These are phyloP conservation scores for Listronotus bonariensis DNA, from an alignment of 1,140 invertebrate species.

Conservation along the genomic window DNA sequence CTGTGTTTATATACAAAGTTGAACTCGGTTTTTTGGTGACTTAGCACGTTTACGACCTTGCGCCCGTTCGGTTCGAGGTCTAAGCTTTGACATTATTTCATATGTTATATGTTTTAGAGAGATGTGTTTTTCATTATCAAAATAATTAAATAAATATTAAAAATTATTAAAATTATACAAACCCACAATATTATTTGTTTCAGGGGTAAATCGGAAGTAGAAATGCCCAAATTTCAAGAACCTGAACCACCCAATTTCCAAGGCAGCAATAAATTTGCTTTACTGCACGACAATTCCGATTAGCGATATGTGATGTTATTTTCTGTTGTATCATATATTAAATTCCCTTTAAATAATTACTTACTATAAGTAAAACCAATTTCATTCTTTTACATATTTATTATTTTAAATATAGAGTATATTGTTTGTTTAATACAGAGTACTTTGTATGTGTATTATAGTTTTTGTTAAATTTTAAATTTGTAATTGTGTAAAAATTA, in stretches of 20 bases:
- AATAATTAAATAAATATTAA: no score
- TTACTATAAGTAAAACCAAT: constrained; percentile 30
- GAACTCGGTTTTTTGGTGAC: no score
- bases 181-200: constrained; percentile 27
- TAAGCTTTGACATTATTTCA: no score
- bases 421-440: constrained; percentile 40
- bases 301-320: constrained; percentile 30
- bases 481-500: constrained; percentile 39
- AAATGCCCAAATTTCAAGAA: constrained; percentile 53
- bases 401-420: constrained; percentile 43
- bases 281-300: constrained; percentile 52
- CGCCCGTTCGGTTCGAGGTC: no score
- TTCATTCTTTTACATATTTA: constrained; percentile 41
- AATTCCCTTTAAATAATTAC: constrained; percentile 5
- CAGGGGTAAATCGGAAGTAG: constrained; percentile 47
- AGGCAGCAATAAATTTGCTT: constrained; percentile 51
- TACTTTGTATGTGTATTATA: constrained; percentile 39
- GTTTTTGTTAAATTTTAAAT: constrained; percentile 41
- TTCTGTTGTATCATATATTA: constrained; percentile 13
- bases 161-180: no score
- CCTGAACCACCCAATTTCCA: constrained; percentile 51
- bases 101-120: no score
- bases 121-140: no score
- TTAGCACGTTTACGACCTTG: no score
- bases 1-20: no score